phyloP scores from a whole-genome alignment of 1,140 invertebrate species.

The Drosophila santomea region DNA sequence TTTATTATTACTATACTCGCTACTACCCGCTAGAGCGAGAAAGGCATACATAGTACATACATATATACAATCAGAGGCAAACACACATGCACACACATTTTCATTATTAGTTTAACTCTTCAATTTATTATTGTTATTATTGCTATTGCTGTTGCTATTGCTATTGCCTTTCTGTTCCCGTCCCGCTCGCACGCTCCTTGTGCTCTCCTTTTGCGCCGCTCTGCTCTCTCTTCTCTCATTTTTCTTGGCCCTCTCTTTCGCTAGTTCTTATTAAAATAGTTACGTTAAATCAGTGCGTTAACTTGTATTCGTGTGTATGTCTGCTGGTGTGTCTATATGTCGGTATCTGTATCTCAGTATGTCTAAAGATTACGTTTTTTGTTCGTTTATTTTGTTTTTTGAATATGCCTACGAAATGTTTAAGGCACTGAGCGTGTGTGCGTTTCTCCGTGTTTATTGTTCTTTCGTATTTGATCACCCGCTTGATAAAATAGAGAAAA shows the following conservation, averaged over 20 bases:
- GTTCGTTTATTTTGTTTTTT: constrained; percentile 15
- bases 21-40: constrained; percentile 11
- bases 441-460: constrained; percentile 53
- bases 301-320: constrained; percentile 46
- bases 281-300: constrained; percentile 78
- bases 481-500: constrained; percentile 70
- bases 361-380: constrained; percentile 39
- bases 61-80: constrained; percentile 17
- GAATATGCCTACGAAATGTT: constrained; percentile 41
- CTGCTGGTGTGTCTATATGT: constrained; percentile 20
- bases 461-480: constrained; percentile 70
- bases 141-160: constrained; percentile 7
- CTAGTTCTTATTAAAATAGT: constrained; percentile 69
- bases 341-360: constrained; percentile 9
- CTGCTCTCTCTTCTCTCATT: constrained; percentile 14
- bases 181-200: constrained; percentile 38
- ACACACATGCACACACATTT: constrained; percentile 47
- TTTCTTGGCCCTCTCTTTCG: constrained; percentile 35
- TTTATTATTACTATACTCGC: constrained; percentile 55
- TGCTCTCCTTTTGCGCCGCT: constrained; percentile 25
- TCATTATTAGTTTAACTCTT: constrained; percentile 82
- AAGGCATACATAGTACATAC: constrained; percentile 16
- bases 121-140: constrained; percentile 83
- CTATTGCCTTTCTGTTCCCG: constrained; percentile 5
- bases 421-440: constrained; percentile 31